Evolutionary conservation across 2,113 vertebrate genomes (phyloP).

Genomic region (Oncorhynchus gorbuscha): DNA sequence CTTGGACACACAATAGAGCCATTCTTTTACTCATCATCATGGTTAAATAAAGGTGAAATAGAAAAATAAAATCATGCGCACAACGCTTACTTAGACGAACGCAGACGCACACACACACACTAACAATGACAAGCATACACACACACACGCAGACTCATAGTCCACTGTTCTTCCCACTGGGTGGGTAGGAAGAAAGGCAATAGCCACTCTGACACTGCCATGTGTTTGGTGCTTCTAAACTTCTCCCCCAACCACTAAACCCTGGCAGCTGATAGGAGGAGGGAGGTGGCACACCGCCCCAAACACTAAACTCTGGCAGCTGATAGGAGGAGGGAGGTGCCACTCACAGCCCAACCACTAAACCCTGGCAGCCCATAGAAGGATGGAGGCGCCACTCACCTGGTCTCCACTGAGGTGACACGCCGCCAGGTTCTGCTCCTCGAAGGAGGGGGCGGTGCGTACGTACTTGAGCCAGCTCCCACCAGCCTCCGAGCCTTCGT

Average conservation of each 20-base stretch:
- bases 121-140: background rate
- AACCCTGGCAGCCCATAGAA: background rate
- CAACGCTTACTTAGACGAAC: background rate
- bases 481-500: constrained; percentile 67
- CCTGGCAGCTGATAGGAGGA: too few species aligned
- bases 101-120: constrained; percentile 23
- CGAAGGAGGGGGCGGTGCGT: constrained; percentile 82
- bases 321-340: background rate
- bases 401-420: constrained; percentile 88
- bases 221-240: constrained; percentile 18
- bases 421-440: constrained; percentile 88
- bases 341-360: constrained; percentile 1
- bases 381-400: constrained; percentile 71
- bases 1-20: constrained; percentile 54
- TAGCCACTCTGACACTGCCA: constrained; percentile 34
- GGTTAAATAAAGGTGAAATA: too few species aligned
- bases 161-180: background rate
- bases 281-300: background rate
- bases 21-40: constrained; percentile 45
- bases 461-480: constrained; percentile 95
- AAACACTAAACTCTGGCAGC: background rate
- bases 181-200: constrained; percentile 15
- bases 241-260: background rate
- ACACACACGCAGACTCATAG: constrained; percentile 3
- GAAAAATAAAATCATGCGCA: constrained; percentile 6